phyloP scores from a whole-genome alignment of 2,888 invertebrate genomes.

The Keiferia lycopersicella region DNA sequence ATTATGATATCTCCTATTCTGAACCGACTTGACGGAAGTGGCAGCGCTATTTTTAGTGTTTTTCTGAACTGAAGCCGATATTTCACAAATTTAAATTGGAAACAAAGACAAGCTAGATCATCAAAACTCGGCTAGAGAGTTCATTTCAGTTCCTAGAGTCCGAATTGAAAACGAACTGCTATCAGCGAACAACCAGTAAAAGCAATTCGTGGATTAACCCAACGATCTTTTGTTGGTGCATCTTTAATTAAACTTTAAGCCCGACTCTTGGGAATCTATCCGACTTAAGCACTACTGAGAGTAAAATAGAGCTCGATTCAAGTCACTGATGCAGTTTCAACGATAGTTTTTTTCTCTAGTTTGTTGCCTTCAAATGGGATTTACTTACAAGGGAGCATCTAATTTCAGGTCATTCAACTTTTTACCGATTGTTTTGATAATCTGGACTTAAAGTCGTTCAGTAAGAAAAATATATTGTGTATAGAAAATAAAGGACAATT shows the following conservation, averaged over 20 bases:
- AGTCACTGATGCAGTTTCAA: constrained; percentile 20
- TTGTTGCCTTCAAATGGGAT: neutral
- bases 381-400: neutral
- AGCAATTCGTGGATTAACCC: constrained; percentile 51
- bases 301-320: constrained; percentile 4
- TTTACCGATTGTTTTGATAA: neutral
- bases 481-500: no score
- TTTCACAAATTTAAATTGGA: neutral
- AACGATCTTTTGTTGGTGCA: constrained; percentile 52
- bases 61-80: neutral
- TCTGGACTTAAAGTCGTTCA: neutral
- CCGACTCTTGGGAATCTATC: constrained; percentile 52
- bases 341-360: constrained; percentile 3
- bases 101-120: neutral
- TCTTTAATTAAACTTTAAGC: constrained; percentile 70
- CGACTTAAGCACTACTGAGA: constrained; percentile 33
- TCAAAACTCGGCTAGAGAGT: constrained; percentile 1
- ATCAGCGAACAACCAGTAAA: constrained; percentile 37
- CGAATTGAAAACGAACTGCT: constrained; percentile 20
- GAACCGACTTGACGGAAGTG: no score
- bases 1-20: no score
- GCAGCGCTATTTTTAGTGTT: no score
- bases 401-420: neutral
- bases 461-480: neutral
- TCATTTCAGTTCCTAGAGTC: constrained; percentile 4